Base-by-base conservation (phyloP, 2,113 vertebrate genomes). In the Microtus ochrogaster region DNA sequence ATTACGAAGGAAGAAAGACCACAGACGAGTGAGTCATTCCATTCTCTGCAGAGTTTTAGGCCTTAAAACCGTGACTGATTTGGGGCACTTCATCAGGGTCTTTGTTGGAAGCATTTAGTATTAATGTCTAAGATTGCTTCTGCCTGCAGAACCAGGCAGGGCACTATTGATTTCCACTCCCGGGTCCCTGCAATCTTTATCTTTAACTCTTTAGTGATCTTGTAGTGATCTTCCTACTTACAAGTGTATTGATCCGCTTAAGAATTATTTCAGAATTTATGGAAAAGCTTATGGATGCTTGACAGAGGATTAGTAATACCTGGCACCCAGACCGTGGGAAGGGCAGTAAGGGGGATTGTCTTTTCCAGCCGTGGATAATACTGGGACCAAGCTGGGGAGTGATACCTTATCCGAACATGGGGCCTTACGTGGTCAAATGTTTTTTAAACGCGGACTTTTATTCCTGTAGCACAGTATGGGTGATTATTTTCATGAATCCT, bases 381-480 rank as follows among this genome's bases (percentile, higher is more conserved):
- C 12, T 0, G 66, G 19, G 49, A 1, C 39, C 1, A 65, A 24
- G 2, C 76, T 47, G 2, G 28, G 44, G 21, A 2, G 1, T 24
- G 3, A 0, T 22, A 0, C 5, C 4, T 61, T 90, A 21, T 87
- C 16, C 6, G 6, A 26, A 3, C 21, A 0, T 3, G 19, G 5
- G n/a, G n/a, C 36, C 66, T 52, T 68, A 61, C 26, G 55, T 13
- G 5, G 22, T 7, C 14, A 10, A 68, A 73, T 70, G 44, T 33
- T 68, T 68, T 70, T 85, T 77, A 33, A 81, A 26, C 39, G 77
- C 39, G n/a, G 73, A 10, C 14, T 33, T 76, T 39, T 49, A 0
- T 61, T 95, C 39, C 30, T 33, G 0, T 4, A 1, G 47, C 36
- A 41, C 5, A 4, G 17, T 21, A 4, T 4, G 12, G 13, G 36